Percentiles rank a stretch among this genome's conserved stretches.
Evolutionary conservation across 2,113 vertebrate genomes (phyloP).

Genomic region (Australoheros scitulus): DNA sequence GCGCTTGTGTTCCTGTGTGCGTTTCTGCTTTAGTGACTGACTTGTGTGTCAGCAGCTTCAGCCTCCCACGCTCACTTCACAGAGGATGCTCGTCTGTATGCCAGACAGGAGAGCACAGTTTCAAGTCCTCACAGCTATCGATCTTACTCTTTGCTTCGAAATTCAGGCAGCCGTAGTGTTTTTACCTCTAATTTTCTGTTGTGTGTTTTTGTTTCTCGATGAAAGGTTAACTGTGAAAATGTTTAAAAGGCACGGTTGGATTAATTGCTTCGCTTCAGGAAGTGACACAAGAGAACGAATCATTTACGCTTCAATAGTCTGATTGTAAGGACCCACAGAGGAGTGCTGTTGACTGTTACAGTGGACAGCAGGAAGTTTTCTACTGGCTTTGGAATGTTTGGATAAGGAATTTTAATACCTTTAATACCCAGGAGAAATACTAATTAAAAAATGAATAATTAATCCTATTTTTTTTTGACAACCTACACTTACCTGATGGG

Average conservation of each 20-base stretch:
- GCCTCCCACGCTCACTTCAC: conserved; percentile 71
- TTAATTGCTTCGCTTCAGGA: conserved; percentile 2
- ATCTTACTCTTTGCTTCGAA: conserved; percentile 37
- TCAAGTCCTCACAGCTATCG: conserved; percentile 47
- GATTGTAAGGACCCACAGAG: conserved; percentile 32
- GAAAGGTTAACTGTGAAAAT: conserved; percentile 4
- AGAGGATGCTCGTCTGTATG: conserved; percentile 71
- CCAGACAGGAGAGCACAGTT: conserved; percentile 62
- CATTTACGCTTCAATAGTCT: conserved; percentile 34
- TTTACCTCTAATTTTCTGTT: conserved; percentile 1
- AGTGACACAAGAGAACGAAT: conserved; percentile 24
- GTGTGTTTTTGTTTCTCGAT: neutral
- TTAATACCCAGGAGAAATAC: neutral
- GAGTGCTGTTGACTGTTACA: conserved; percentile 13
- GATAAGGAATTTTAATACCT: conserved; percentile 27
- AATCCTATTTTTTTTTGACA: neutral
- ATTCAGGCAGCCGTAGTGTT: neutral
- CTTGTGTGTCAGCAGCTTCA: conserved; percentile 67
- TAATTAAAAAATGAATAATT: neutral
- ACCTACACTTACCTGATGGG: neutral
- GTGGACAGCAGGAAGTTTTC: conserved; percentile 17
- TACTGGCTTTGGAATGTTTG: conserved; percentile 2
- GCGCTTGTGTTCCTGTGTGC: conserved; percentile 63
- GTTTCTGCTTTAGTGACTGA: conserved; percentile 60
- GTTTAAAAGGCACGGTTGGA: conserved; percentile 42